A percentile compares a stretch with the other conserved stretches of the same genome.
Conservation (phyloP, 1,140 invertebrate species). For the Mizuhopecten yessoensis region DNA sequence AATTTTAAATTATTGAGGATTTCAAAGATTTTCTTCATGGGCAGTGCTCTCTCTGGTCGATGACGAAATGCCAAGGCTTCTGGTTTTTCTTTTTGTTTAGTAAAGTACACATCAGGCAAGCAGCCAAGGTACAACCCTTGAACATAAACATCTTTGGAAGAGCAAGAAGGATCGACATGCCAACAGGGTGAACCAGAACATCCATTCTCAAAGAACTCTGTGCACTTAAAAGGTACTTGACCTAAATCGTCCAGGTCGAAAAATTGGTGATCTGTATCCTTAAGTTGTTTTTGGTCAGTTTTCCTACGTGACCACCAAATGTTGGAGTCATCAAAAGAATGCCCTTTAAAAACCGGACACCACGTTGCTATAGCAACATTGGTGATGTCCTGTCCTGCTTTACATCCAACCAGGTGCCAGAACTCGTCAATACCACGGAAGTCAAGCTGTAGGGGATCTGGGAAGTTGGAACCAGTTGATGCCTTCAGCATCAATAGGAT, state of each 20-base stretch:
- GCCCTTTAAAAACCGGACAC: not conserved
- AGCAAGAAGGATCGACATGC: not conserved
- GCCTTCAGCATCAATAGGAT: not conserved
- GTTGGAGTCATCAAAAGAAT: not conserved
- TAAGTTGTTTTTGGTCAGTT: not conserved
- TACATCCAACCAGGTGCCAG: not conserved
- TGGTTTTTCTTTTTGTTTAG: not conserved
- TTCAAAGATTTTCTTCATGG: not conserved
- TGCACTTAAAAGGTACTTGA: not conserved
- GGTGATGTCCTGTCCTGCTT: not conserved
- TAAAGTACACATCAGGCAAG: not conserved
- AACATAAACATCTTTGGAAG: not conserved
- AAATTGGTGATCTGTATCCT: not conserved
- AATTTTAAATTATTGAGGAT: not conserved
- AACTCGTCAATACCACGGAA: not conserved
- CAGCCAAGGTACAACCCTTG: conserved; percentile 5
- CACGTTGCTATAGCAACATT: not conserved
- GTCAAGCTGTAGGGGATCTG: not conserved
- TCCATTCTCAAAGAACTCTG: not conserved
- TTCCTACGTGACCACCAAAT: not conserved
- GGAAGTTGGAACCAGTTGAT: not conserved
- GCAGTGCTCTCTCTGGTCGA: not conserved
- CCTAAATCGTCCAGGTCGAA: not conserved
- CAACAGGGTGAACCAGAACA: conserved; percentile 3
- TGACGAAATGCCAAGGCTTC: not conserved